Conservation (phyloP, 2,797 vertebrate species). For the Amniataba percoides region DNA sequence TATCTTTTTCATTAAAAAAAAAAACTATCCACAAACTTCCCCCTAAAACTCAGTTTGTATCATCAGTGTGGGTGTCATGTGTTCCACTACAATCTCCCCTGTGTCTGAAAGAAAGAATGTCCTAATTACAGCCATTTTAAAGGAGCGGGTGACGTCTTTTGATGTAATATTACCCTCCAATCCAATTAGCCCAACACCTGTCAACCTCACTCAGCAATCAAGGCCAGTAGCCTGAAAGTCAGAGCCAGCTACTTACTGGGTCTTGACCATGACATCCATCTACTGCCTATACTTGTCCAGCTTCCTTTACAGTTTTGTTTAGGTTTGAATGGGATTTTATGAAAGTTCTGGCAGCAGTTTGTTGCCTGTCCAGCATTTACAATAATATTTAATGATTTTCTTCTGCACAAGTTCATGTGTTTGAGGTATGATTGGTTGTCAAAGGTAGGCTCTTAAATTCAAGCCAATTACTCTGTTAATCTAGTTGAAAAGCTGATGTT, state of each 20-base stretch:
- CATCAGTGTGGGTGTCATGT: conserved; percentile 54
- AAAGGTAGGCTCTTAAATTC: not conserved
- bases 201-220: conserved; percentile 78
- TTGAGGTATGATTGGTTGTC: not conserved
- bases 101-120: conserved; percentile 77
- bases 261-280: not conserved
- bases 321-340: not conserved
- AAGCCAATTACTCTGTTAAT: not conserved
- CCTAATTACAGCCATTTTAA: conserved; percentile 92
- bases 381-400: not conserved
- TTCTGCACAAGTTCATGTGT: not conserved
- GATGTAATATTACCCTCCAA: conserved; percentile 89
- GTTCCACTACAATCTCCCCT: conserved; percentile 76
- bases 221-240: conserved; percentile 45
- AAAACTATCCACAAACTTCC: not conserved
- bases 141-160: conserved; percentile 89
- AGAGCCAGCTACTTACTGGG: conserved; percentile 21
- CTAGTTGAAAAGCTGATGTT: not conserved
- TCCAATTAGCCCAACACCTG: conserved; percentile 88
- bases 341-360: not conserved
- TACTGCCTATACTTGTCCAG: conserved; percentile 6
- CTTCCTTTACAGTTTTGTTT: not conserved
- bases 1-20: no score
- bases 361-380: not conserved
- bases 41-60: conserved; percentile 2